Percentiles rank a stretch among this genome's conserved stretches.
Evolutionary conservation across 2,888 invertebrate species (phyloP).

Genomic region (Dysmachus trigonus): DNA sequence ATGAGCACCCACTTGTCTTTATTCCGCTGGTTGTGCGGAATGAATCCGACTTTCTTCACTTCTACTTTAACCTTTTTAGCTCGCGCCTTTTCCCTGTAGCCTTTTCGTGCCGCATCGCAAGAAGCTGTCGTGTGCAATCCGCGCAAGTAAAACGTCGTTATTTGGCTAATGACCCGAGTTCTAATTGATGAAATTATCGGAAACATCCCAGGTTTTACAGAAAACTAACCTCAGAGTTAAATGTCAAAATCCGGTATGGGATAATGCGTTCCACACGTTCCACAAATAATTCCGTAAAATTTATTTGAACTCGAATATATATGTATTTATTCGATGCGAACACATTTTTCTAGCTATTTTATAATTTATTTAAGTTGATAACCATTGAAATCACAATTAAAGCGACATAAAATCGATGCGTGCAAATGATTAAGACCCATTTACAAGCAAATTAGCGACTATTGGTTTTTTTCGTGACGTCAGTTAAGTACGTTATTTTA

Average conservation of each 20-base stretch:
- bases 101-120: constrained; percentile 81
- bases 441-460: too few species aligned
- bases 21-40: constrained; percentile 75
- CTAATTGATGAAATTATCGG: constrained; percentile 55
- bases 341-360: too few species aligned
- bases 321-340: too few species aligned
- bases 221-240: not conserved
- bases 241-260: not conserved
- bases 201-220: constrained; percentile 48
- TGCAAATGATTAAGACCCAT: too few species aligned
- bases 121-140: constrained; percentile 68
- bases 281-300: not conserved
- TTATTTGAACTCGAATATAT: too few species aligned
- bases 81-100: constrained; percentile 79
- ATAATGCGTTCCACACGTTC: not conserved
- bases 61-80: constrained; percentile 81
- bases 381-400: too few species aligned
- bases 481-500: too few species aligned
- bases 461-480: too few species aligned
- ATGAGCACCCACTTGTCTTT: constrained; percentile 64
- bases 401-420: too few species aligned
- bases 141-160: constrained; percentile 56
- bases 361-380: too few species aligned
- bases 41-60: constrained; percentile 78
- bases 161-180: constrained; percentile 53